Percentiles rank a stretch among this genome's conserved stretches.
These are phyloP conservation scores for Andinoacara biseriatus DNA, from an alignment of 2,113 vertebrate genomes.

Conservation along the genomic window DNA sequence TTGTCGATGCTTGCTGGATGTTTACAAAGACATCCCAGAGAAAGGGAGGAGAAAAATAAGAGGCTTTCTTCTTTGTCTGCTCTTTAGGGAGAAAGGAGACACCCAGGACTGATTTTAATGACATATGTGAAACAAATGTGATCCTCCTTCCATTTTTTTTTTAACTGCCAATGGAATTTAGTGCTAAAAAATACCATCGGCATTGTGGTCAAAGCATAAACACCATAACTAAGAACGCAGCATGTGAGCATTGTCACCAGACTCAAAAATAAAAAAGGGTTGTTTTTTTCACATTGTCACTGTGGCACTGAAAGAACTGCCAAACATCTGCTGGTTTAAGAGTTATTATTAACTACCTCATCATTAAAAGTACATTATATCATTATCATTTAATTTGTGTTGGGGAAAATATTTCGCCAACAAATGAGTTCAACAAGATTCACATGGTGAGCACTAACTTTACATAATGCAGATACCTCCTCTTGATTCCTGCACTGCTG, in stretches of 20 bases:
- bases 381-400: neutral
- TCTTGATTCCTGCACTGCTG: neutral
- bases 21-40: constrained; percentile 68
- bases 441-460: constrained; percentile 6
- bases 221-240: constrained; percentile 58
- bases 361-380: constrained; percentile 12
- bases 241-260: constrained; percentile 64
- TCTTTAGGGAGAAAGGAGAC: constrained; percentile 63
- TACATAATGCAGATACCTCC: constrained; percentile 15
- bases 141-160: constrained; percentile 52
- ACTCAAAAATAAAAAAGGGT: constrained; percentile 54
- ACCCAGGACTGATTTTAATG: constrained; percentile 75
- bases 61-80: constrained; percentile 60
- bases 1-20: constrained; percentile 64
- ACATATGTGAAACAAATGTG: constrained; percentile 77
- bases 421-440: neutral
- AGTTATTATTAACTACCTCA: neutral
- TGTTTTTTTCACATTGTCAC: constrained; percentile 22
- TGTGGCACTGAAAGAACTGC: constrained; percentile 15
- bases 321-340: constrained; percentile 43
- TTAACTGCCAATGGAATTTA: constrained; percentile 67
- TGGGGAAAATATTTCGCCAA: neutral
- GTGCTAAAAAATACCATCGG: constrained; percentile 64
- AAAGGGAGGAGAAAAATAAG: constrained; percentile 61
- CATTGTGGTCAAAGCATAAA: constrained; percentile 68